Evolutionary conservation across 2,113 vertebrate species (phyloP), one percentile per base, ranked within the genome.

Genomic region (Colistium nudipinnis): DNA sequence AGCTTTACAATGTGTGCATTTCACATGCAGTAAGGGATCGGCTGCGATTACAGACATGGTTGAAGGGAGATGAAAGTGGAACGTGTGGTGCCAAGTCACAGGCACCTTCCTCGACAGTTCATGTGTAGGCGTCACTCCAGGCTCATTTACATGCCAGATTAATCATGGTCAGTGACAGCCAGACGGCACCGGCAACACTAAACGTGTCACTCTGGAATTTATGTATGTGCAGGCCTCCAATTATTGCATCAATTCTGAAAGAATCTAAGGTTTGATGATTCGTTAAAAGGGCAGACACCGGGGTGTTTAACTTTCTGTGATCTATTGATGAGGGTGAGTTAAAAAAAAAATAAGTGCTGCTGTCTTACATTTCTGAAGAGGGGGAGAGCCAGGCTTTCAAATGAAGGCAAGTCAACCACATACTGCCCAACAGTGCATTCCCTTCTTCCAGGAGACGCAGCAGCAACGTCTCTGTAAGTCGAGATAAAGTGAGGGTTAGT

Each of bases 371-470:
- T 90, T 92, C 70, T 93, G 84, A 99, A 91, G 81, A 95, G 85
- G 0, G 97, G 96, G 44, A 99, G 94, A 17, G 87, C 93, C 79
- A 98, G 76, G 52, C 91, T 93, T 90, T 98, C 96, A 81, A 99
- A 98, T 1, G 96, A 95, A 28, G 80, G 54, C 65, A 98, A 70
- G 53, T 99, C 93, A 12, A 99, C 97, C 70, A 93, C 88, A 8
- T 98, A 99, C 53, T 95, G 96, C 0, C 97, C 97, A 0, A 99
- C 96, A 0, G 92, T 91, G 85, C 88, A 91, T 30, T 94, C 94
- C 20, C 53, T 67, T 81, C 89, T 87, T 74, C 92, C 92, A 1
- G 80, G 33, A 44, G 89, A 81, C 4, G 78, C 72, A 27, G 83
- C 85, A n/a, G 91, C 41, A 2, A 22, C 25, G 10, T 85, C 70